These are phyloP conservation scores for Ctenosaura bakeri DNA, from an alignment of 2,797 vertebrate species.

Conservation along the genomic window DNA sequence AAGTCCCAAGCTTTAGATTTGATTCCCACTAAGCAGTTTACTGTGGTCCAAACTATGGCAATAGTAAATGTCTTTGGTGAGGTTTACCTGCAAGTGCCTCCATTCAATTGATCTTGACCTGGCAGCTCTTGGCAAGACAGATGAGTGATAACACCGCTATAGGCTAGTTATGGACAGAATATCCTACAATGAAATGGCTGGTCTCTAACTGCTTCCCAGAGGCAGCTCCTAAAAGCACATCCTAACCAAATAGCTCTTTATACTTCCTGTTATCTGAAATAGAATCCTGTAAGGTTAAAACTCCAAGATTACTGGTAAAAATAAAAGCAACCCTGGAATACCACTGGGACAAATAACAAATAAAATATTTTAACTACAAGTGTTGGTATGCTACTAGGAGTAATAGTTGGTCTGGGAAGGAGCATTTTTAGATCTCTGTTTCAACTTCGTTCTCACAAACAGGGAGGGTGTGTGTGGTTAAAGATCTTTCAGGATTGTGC, in stretches of 20 bases:
- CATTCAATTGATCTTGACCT: constrained; percentile 64
- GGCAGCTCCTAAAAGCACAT: neutral
- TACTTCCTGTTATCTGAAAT: neutral
- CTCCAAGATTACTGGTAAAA: neutral
- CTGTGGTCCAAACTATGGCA: neutral
- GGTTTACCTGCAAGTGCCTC: constrained; percentile 74
- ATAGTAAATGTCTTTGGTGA: constrained; percentile 66
- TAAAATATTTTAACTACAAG: neutral
- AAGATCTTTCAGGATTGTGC: neutral
- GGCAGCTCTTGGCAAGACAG: constrained; percentile 32
- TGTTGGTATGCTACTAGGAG: neutral
- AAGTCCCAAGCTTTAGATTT: constrained; percentile 33
- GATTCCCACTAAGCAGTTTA: constrained; percentile 52
- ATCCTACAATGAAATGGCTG: neutral
- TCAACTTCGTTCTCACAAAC: neutral
- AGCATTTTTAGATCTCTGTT: neutral
- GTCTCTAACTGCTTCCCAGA: neutral
- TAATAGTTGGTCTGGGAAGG: neutral
- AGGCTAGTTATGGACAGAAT: neutral
- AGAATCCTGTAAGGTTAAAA: neutral
- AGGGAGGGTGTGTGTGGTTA: neutral
- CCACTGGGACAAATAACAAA: neutral
- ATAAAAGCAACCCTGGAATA: neutral
- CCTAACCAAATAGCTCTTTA: neutral
- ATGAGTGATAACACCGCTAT: neutral